Conservation (phyloP, 2,797 vertebrate species). For the Poecilia velifera region DNA sequence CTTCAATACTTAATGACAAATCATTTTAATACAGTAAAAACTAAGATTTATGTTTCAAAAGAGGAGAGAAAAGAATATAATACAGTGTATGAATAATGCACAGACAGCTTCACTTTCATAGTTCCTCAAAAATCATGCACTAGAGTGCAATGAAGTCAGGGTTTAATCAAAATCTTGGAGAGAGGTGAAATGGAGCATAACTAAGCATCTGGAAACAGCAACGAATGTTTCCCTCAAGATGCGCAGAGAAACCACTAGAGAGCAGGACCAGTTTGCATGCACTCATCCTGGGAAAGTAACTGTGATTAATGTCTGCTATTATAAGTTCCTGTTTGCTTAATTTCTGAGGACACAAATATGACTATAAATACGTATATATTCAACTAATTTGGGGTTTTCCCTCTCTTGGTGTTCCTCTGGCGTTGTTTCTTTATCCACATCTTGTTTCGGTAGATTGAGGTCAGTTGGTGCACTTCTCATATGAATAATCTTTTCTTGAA, state of each 20-base stretch:
- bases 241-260: constrained; percentile 59
- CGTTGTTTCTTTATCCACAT: constrained; percentile 6
- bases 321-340: constrained; percentile 70
- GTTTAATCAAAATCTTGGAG: constrained; percentile 69
- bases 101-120: constrained; percentile 55
- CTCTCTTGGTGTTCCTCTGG: background rate
- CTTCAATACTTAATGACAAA: constrained; percentile 26
- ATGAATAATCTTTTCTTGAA: constrained; percentile 2
- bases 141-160: constrained; percentile 69
- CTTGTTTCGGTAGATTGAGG: background rate
- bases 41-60: constrained; percentile 20
- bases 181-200: constrained; percentile 75
- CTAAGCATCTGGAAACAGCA: constrained; percentile 76
- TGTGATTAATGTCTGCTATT: constrained; percentile 77
- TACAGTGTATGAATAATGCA: constrained; percentile 22
- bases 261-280: constrained; percentile 63
- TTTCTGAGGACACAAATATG: constrained; percentile 54
- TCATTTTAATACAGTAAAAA: constrained; percentile 15
- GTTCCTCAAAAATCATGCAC: constrained; percentile 65
- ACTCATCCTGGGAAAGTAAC: constrained; percentile 65
- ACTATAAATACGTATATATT: constrained; percentile 37
- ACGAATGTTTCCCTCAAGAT: constrained; percentile 69
- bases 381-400: background rate
- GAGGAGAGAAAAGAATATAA: constrained; percentile 24
- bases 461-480: background rate